These are phyloP conservation scores for Lepeophtheirus nordmannii DNA, from an alignment of 2,888 invertebrate genomes.

Conservation along the genomic window DNA sequence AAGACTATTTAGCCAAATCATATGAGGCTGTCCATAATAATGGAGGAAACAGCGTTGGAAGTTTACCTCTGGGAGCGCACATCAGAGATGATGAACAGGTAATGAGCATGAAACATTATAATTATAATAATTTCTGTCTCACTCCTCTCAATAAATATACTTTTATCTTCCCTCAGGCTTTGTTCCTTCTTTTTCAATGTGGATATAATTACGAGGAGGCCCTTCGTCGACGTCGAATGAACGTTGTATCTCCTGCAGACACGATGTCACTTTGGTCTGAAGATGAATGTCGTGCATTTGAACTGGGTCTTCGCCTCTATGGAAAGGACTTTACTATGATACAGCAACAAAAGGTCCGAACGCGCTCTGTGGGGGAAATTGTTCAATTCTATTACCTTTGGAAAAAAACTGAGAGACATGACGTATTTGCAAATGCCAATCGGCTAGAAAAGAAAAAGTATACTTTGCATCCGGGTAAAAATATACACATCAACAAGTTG, in stretches of 20 bases:
- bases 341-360: slow-evolving; percentile 76
- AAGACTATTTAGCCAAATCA: slow-evolving; percentile 53
- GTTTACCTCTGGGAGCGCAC: slow-evolving; percentile 49
- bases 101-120: neutral
- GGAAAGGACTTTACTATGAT: slow-evolving; percentile 94
- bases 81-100: slow-evolving; percentile 49
- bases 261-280: slow-evolving; percentile 84
- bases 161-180: slow-evolving; percentile 47
- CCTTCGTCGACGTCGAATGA: slow-evolving; percentile 57
- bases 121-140: neutral
- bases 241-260: slow-evolving; percentile 50
- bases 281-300: slow-evolving; percentile 91
- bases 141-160: neutral
- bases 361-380: slow-evolving; percentile 84
- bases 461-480: slow-evolving; percentile 60
- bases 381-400: slow-evolving; percentile 82
- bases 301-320: slow-evolving; percentile 76
- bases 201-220: slow-evolving; percentile 91
- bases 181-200: slow-evolving; percentile 77
- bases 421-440: slow-evolving; percentile 68
- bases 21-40: slow-evolving; percentile 34
- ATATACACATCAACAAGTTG: neutral
- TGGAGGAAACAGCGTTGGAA: slow-evolving; percentile 39
- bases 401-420: slow-evolving; percentile 97
- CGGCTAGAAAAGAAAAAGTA: slow-evolving; percentile 82